Conservation (phyloP, 1,140 invertebrate genomes). For the Zaprionus taronus region DNA sequence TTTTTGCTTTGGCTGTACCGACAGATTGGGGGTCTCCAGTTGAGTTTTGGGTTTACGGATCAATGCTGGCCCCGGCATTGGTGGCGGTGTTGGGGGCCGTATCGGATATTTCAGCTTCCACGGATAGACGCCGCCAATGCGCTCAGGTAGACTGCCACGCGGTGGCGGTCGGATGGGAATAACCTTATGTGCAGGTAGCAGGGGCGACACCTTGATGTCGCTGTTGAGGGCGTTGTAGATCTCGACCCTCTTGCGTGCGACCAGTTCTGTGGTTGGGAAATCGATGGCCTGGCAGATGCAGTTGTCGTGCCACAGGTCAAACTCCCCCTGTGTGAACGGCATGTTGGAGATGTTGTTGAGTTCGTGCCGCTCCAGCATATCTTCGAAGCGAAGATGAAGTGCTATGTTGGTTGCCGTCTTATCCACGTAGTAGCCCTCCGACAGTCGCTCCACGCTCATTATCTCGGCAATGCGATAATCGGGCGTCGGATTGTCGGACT, state of each 20-base stretch:
- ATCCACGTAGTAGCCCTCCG: slow-evolving; percentile 52
- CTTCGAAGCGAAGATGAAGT: slow-evolving; percentile 55
- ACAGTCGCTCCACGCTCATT: slow-evolving; percentile 28
- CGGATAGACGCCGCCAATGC: slow-evolving; percentile 54
- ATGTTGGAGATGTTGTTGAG: slow-evolving; percentile 59
- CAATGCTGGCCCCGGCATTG: background rate
- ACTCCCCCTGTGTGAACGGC: slow-evolving; percentile 50
- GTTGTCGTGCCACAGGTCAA: slow-evolving; percentile 58
- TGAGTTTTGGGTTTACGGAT: background rate
- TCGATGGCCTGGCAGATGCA: slow-evolving; percentile 57
- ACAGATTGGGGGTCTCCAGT: background rate
- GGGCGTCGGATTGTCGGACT: slow-evolving; percentile 1
- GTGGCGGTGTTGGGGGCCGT: background rate
- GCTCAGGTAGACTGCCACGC: slow-evolving; percentile 34
- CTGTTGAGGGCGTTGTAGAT: slow-evolving; percentile 63
- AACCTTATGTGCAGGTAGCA: background rate
- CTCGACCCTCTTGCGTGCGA: slow-evolving; percentile 59
- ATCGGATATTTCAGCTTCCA: slow-evolving; percentile 40
- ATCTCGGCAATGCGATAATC: slow-evolving; percentile 60
- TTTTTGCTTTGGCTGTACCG: too few relatives aligned
- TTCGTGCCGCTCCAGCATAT: slow-evolving; percentile 43
- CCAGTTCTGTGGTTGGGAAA: slow-evolving; percentile 44
- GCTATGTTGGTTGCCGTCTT: slow-evolving; percentile 48
- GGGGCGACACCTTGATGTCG: slow-evolving; percentile 35
- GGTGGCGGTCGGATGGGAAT: slow-evolving; percentile 27